Evolutionary conservation across 2,888 invertebrate genomes (phyloP).

Genomic region (Ferrisia virgata): DNA sequence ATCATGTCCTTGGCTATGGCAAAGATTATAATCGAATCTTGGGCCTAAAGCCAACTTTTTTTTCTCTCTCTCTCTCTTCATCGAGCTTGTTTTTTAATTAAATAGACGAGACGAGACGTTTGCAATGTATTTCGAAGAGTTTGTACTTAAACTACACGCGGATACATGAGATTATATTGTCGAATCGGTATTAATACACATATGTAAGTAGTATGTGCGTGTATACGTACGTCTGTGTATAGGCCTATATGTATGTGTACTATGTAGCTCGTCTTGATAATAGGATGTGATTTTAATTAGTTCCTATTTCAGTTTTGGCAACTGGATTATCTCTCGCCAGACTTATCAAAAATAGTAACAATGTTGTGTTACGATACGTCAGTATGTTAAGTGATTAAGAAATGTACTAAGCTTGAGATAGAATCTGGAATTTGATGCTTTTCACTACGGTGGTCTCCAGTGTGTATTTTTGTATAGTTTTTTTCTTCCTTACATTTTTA

Average conservation of each 20-base stretch:
- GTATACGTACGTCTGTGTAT: too few relatives aligned
- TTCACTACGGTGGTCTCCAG: neutral
- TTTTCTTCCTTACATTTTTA: neutral
- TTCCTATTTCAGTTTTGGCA: neutral
- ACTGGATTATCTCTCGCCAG: neutral
- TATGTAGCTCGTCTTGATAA: too few relatives aligned
- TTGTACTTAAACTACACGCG: too few relatives aligned
- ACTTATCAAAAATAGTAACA: neutral
- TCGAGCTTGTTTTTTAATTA: neutral
- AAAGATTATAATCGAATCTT: neutral
- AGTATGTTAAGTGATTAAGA: neutral
- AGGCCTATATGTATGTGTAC: too few relatives aligned
- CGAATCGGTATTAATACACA: neutral
- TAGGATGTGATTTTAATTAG: neutral
- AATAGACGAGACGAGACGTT: neutral
- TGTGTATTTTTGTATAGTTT: neutral
- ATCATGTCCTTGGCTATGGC: slow-evolving; percentile 1
- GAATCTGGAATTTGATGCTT: neutral
- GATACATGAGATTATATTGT: neutral
- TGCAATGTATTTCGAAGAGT: neutral
- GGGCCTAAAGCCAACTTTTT: slow-evolving; percentile 19
- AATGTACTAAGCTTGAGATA: neutral
- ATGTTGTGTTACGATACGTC: neutral
- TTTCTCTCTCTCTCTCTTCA: too few relatives aligned
- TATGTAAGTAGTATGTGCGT: too few relatives aligned